These are phyloP conservation scores for Chouioia cunea DNA, from an alignment of 2,888 invertebrate species.

Conservation along the genomic window DNA sequence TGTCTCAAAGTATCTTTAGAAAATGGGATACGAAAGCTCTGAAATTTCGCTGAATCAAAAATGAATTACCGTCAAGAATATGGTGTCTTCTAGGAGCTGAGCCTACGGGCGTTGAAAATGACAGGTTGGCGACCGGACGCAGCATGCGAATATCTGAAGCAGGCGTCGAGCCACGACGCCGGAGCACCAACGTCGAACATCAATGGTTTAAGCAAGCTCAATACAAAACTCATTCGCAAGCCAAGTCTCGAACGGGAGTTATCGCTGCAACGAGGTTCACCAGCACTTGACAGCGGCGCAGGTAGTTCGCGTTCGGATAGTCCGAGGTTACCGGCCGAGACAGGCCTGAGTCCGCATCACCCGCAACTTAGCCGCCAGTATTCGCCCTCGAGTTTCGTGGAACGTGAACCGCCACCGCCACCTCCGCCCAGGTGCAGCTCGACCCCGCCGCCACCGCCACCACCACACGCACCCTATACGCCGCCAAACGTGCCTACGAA, in stretches of 20 bases:
- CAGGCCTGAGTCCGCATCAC: constrained; percentile 72
- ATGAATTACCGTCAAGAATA: constrained; percentile 13
- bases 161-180: constrained; percentile 56
- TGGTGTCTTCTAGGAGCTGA: constrained; percentile 74
- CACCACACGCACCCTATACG: constrained; percentile 70
- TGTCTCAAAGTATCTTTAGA: too few relatives aligned
- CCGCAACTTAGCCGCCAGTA: constrained; percentile 80
- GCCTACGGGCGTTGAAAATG: constrained; percentile 78
- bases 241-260: constrained; percentile 90
- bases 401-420: constrained; percentile 74
- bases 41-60: constrained; percentile 1
- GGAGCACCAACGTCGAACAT: constrained; percentile 58
- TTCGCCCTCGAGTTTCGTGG: constrained; percentile 76
- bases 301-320: constrained; percentile 92
- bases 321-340: constrained; percentile 76
- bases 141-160: constrained; percentile 77
- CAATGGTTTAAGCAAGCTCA: constrained; percentile 71
- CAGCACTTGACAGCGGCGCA: constrained; percentile 88
- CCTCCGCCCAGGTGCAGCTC: constrained; percentile 83
- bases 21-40: not conserved
- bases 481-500: constrained; percentile 74
- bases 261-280: constrained; percentile 83
- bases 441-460: constrained; percentile 76
- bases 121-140: constrained; percentile 79
- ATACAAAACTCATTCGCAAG: constrained; percentile 84